Evolutionary conservation across 2,797 vertebrate genomes (phyloP).

Genomic region (Podargus strigoides): DNA sequence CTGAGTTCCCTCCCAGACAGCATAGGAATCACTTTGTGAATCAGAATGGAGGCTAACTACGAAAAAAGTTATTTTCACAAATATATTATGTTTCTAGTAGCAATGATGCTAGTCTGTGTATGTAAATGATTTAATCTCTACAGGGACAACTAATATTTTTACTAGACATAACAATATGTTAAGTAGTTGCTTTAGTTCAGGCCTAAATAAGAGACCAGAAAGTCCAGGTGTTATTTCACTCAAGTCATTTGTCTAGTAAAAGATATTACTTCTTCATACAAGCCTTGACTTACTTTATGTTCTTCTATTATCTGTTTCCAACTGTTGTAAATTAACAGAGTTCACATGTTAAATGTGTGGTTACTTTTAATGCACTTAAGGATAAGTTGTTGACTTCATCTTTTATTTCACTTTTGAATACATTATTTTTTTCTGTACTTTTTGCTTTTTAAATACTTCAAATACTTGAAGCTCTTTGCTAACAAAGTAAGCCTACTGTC

Average conservation of each 20-base stretch:
- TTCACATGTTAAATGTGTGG: not conserved
- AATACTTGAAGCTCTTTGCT: not conserved
- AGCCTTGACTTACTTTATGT: not conserved
- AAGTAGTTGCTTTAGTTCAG: not conserved
- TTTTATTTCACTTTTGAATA: not conserved
- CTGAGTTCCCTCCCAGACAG: not conserved
- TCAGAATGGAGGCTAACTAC: not conserved
- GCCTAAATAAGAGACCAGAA: not conserved
- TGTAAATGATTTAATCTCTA: not conserved
- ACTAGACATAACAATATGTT: not conserved
- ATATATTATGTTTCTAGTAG: not conserved
- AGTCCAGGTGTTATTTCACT: constrained; percentile 21
- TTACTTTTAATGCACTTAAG: not conserved
- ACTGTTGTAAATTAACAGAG: not conserved
- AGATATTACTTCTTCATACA: not conserved
- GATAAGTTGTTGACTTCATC: not conserved
- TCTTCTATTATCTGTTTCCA: not conserved
- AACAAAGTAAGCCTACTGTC: not conserved
- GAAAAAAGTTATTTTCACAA: not conserved
- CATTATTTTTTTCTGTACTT: not conserved
- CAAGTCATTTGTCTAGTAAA: not conserved
- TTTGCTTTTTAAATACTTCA: not conserved
- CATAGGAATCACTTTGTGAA: not conserved
- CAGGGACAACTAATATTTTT: not conserved
- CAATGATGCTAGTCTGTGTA: not conserved